Evolutionary conservation across 1,140 invertebrate species (phyloP), one percentile per base, ranked within the genome.

Genomic region (Ceratoteleas bidentatus): DNA sequence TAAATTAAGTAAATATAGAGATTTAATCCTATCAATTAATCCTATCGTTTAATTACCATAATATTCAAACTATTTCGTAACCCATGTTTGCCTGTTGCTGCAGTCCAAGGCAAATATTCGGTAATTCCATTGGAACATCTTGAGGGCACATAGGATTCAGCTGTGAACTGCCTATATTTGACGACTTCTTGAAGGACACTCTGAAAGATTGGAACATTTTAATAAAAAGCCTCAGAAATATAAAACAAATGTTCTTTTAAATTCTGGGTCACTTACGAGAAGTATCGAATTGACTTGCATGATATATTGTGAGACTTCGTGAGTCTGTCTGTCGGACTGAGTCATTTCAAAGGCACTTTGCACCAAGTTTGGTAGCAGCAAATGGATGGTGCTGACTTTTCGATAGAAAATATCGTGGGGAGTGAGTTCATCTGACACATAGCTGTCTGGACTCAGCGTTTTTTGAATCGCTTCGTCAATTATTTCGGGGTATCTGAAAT

Each of bases 321-420:
- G 85, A 4, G 92, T 90, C 53, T 89, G 92, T 81, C 92, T 91
- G 81, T 93, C 92, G 0, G 92, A 92, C 72, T 94, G 92, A 2
- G 93, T 91, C 0, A 92, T 75, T 52, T 93, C 91, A 7, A 92
- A 90, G 14, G 92, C 92, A 65, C 91, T 88, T 54, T 93, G 90
- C 0, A 92, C 90, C 8, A 95, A 80, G 15, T 92, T 91, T 38
- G 92, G 92, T 15, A 94, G 87, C 1, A 93, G 90, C 10, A 92
- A 87, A 75, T 94, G 92, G 45, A 94, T 89, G 13, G 91, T 91
- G 50, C 92, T 93, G 50, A 96, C 91, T 91, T 95, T 93, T 54
- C 95, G 93, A 86, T 94, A 96, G 86, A 96, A 96, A 58, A 96
- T 87, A 88, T 96, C 95, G 68, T 94, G 93, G 0, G 91, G 89